Conservation (phyloP, 2,888 invertebrate genomes). For the Cataglyphis altisquamis region DNA sequence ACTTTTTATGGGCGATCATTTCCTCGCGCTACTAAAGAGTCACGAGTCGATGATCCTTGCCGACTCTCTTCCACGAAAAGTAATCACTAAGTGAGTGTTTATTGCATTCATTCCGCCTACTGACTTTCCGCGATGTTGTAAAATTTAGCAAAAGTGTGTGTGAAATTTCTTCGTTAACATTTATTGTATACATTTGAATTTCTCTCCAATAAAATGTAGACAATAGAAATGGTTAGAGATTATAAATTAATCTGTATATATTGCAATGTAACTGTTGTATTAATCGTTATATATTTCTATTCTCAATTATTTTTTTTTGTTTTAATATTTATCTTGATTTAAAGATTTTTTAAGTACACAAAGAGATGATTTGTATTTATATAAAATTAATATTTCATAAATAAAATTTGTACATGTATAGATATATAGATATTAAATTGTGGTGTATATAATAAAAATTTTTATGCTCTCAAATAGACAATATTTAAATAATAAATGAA, state of each 20-base stretch:
- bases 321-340: not conserved
- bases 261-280: not conserved
- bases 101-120: slow-evolving; percentile 59
- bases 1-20: slow-evolving; percentile 70
- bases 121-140: slow-evolving; percentile 52
- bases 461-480: not conserved
- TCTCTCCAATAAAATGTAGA: not conserved
- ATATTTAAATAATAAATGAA: not conserved
- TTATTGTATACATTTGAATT: slow-evolving; percentile 11
- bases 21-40: slow-evolving; percentile 48
- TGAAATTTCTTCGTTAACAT: slow-evolving; percentile 43
- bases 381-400: not conserved
- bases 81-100: slow-evolving; percentile 61
- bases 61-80: slow-evolving; percentile 70
- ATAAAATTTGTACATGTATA: not conserved
- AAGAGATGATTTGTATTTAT: not conserved
- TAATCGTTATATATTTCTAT: not conserved
- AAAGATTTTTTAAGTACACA: not conserved
- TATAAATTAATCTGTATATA: not conserved
- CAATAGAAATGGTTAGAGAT: not conserved
- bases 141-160: slow-evolving; percentile 55
- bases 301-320: not conserved
- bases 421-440: not conserved
- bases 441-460: not conserved
- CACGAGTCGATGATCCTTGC: slow-evolving; percentile 59